phyloP scores from a whole-genome alignment of 2,888 invertebrate species.

The Hirtodrosophila confusa region DNA sequence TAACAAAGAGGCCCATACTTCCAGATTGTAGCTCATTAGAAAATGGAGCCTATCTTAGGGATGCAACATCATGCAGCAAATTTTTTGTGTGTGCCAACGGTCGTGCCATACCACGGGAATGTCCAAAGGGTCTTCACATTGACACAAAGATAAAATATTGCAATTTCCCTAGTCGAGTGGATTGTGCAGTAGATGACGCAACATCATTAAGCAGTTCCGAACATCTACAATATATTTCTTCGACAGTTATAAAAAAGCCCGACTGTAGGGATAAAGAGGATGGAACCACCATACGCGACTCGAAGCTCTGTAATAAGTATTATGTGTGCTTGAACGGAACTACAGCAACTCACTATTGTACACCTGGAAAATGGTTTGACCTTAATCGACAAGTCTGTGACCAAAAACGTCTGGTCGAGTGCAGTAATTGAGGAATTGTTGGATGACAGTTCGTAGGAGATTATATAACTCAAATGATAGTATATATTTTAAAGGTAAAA shows the following conservation, averaged over 20 bases:
- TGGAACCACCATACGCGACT: constrained; percentile 38
- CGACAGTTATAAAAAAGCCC: background rate
- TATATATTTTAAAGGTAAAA: constrained; percentile 24
- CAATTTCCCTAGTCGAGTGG: constrained; percentile 35
- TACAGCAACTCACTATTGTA: constrained; percentile 49
- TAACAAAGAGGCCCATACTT: background rate
- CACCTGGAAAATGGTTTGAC: constrained; percentile 60
- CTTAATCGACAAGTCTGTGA: constrained; percentile 33
- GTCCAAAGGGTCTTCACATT: constrained; percentile 45
- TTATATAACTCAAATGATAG: background rate
- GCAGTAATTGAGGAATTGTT: constrained; percentile 12
- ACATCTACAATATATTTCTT: background rate
- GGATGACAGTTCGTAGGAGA: background rate
- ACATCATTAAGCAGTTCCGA: background rate
- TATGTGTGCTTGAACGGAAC: constrained; percentile 47
- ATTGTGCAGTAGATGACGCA: constrained; percentile 15
- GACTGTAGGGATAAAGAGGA: constrained; percentile 37
- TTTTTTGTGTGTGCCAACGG: constrained; percentile 51
- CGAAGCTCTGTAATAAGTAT: constrained; percentile 52
- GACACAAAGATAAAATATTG: constrained; percentile 32
- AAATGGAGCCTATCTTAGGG: constrained; percentile 36
- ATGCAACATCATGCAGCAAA: constrained; percentile 38
- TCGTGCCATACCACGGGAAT: constrained; percentile 27
- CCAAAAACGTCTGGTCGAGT: constrained; percentile 24
- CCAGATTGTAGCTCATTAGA: constrained; percentile 34